Evolutionary conservation across 2,113 vertebrate genomes (phyloP).

Genomic region (Oryzias curvinotus): DNA sequence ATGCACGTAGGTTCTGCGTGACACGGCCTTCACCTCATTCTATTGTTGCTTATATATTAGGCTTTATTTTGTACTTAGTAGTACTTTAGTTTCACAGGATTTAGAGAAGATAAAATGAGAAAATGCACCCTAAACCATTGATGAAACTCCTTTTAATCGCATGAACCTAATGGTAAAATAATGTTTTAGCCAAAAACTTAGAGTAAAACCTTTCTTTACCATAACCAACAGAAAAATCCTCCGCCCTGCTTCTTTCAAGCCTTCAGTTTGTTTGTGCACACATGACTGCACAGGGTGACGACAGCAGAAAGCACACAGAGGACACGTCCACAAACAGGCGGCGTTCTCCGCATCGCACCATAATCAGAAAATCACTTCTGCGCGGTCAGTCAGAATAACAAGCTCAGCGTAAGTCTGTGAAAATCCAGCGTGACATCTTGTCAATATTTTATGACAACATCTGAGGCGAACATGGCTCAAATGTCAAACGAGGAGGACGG

Average conservation of each 20-base stretch:
- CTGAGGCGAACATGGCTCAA: conserved; percentile 40
- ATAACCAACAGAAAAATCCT: no score
- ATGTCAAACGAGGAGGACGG: conserved; percentile 37
- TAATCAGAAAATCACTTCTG: conserved; percentile 42
- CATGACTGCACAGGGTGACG: neutral
- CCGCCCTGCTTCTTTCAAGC: neutral
- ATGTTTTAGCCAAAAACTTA: no score
- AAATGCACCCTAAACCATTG: no score
- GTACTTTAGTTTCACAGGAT: no score
- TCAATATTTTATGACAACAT: conserved; percentile 54
- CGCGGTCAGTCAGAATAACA: conserved; percentile 43
- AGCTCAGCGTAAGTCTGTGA: conserved; percentile 27
- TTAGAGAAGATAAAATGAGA: no score
- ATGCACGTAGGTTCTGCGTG: no score
- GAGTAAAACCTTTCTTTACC: no score
- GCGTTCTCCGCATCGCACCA: conserved; percentile 50
- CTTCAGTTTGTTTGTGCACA: conserved; percentile 1
- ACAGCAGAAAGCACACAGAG: neutral
- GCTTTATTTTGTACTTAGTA: no score
- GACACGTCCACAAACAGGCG: conserved; percentile 6
- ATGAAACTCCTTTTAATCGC: no score
- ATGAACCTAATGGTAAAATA: no score
- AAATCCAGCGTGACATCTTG: conserved; percentile 41
- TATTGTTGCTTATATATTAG: no score
- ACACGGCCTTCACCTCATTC: no score